Evolutionary conservation across 2,888 invertebrate genomes (phyloP).

Genomic region (Spodoptera littoralis): DNA sequence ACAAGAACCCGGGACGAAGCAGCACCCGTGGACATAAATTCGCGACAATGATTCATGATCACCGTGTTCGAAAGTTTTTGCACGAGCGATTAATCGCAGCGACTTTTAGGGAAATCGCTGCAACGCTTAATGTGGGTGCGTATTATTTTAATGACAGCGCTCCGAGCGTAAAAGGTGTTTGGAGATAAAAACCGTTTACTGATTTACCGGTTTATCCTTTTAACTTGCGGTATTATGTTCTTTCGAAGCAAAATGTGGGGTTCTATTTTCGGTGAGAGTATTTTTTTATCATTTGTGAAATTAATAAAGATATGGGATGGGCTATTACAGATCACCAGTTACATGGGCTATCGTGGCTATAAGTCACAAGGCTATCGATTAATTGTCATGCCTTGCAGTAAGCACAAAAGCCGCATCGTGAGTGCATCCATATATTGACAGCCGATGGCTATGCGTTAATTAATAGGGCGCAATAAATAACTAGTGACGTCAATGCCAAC

Average conservation of each 20-base stretch:
- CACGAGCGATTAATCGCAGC: conserved; percentile 78
- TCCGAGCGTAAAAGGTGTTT: conserved; percentile 50
- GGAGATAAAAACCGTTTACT: conserved; percentile 53
- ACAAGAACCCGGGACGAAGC: conserved; percentile 67
- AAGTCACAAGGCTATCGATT: conserved; percentile 3
- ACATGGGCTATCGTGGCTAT: neutral
- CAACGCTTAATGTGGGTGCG: conserved; percentile 50
- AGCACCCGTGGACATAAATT: conserved; percentile 82
- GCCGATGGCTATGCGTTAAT: conserved; percentile 12
- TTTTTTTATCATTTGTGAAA: conserved; percentile 26
- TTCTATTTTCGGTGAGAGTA: conserved; percentile 14
- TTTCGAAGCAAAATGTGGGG: conserved; percentile 29
- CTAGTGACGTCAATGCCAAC: neutral
- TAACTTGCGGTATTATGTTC: conserved; percentile 34
- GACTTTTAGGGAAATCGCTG: conserved; percentile 71
- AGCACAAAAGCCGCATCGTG: conserved; percentile 5
- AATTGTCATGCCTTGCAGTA: neutral
- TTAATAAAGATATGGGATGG: conserved; percentile 24
- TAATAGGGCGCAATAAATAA: conserved; percentile 11
- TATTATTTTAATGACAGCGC: conserved; percentile 61
- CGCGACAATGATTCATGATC: conserved; percentile 86
- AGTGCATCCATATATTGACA: conserved; percentile 4
- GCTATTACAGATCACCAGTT: conserved; percentile 6
- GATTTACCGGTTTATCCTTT: conserved; percentile 55
- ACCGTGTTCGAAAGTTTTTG: conserved; percentile 81